Conservation (phyloP, 2,888 invertebrate genomes). For the Agrotis segetum region DNA sequence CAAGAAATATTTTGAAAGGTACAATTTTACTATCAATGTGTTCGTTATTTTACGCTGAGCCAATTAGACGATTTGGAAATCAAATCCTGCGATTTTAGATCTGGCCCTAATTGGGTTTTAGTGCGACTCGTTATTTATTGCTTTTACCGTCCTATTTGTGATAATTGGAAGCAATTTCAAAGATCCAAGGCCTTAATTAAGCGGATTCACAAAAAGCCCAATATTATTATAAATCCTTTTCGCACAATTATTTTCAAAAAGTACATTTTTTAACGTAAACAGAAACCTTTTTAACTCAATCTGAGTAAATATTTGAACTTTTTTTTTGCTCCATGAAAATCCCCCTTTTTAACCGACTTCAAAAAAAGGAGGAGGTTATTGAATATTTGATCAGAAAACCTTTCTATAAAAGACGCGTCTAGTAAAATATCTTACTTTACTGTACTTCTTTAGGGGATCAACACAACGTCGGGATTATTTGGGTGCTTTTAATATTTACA, state of each 20-base stretch:
- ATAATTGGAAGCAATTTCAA: conserved; percentile 24
- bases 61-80: conserved; percentile 22
- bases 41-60: conserved; percentile 10
- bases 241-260: conserved; percentile 17
- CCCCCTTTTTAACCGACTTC: too few species aligned
- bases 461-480: conserved; percentile 67
- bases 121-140: conserved; percentile 22
- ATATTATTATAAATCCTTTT: conserved; percentile 18
- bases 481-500: conserved; percentile 75
- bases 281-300: conserved; percentile 49
- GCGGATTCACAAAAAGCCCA: conserved; percentile 12
- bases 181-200: conserved; percentile 23
- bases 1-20: background rate
- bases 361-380: too few species aligned
- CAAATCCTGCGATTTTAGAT: conserved; percentile 24
- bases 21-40: background rate
- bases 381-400: conserved; percentile 79
- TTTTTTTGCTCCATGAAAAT: conserved; percentile 60
- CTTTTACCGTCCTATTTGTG: conserved; percentile 15
- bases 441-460: conserved; percentile 61
- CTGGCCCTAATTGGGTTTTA: conserved; percentile 38
- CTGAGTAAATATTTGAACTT: conserved; percentile 63
- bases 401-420: conserved; percentile 57
- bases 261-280: conserved; percentile 34
- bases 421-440: conserved; percentile 71